A percentile compares a stretch with the other conserved stretches of the same genome.
These are phyloP conservation scores for Trypoxylon attenuatum DNA, from an alignment of 2,888 invertebrate species.

Conservation along the genomic window DNA sequence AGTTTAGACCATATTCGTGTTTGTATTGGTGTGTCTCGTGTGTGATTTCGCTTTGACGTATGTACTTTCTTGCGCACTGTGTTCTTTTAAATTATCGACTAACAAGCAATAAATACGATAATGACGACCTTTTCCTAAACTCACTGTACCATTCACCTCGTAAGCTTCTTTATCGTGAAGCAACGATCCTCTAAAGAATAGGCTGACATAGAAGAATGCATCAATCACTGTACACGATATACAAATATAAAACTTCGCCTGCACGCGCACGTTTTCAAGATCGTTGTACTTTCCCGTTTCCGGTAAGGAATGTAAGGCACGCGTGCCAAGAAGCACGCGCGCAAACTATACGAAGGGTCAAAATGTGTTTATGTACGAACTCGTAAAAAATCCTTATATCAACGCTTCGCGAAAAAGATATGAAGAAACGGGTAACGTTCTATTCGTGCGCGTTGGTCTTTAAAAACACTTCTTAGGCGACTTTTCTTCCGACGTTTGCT, in stretches of 20 bases:
- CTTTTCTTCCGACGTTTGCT: too few species aligned
- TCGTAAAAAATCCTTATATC: too few species aligned
- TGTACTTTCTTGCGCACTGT: slow-evolving; percentile 34
- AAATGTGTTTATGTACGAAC: not conserved
- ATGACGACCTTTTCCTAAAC: slow-evolving; percentile 6
- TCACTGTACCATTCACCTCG: slow-evolving; percentile 1
- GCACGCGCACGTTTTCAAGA: slow-evolving; percentile 15
- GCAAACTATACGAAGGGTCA: not conserved
- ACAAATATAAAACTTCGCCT: slow-evolving; percentile 56
- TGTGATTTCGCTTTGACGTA: too few species aligned
- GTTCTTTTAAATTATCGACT: slow-evolving; percentile 15
- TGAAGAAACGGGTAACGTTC: too few species aligned
- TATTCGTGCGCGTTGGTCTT: too few species aligned
- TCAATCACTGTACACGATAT: slow-evolving; percentile 65
- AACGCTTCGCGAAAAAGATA: too few species aligned
- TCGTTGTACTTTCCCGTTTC: not conserved
- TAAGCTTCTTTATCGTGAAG: slow-evolving; percentile 26
- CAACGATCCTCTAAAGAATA: slow-evolving; percentile 35
- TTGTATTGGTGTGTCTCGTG: slow-evolving; percentile 6
- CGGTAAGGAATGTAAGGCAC: not conserved
- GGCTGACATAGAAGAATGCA: slow-evolving; percentile 48
- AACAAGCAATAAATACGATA: slow-evolving; percentile 46
- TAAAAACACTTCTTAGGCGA: too few species aligned
- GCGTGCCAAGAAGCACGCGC: not conserved
- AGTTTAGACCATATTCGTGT: too few species aligned